Conservation (phyloP, 64 coral and sea anemone genomes). For the Hydrozoanthus tunicans region DNA sequence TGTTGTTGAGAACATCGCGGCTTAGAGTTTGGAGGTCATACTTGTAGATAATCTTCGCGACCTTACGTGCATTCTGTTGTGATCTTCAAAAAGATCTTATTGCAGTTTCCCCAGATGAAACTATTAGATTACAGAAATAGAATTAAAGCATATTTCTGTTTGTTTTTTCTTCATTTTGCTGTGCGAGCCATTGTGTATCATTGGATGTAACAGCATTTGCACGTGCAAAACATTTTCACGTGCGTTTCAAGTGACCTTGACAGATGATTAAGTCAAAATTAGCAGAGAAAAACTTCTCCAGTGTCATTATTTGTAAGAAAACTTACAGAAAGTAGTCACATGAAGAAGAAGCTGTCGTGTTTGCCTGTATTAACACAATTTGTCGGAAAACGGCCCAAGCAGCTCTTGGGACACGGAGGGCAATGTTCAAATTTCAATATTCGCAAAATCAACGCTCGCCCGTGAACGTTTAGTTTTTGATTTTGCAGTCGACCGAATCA, state of each 20-base stretch:
- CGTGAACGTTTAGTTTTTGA: not conserved
- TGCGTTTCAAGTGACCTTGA: conserved; percentile 11
- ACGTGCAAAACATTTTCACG: conserved; percentile 34
- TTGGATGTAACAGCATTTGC: not conserved
- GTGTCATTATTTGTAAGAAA: not conserved
- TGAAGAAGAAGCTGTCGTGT: not conserved
- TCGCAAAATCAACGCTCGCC: too few relatives aligned
- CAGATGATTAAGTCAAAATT: not conserved
- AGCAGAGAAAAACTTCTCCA: too few relatives aligned
- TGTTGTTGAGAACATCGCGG: too few relatives aligned
- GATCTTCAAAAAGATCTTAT: too few relatives aligned
- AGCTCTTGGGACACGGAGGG: too few relatives aligned
- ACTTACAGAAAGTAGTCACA: not conserved
- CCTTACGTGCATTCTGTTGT: too few relatives aligned
- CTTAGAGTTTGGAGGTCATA: too few relatives aligned
- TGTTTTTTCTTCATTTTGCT: not conserved
- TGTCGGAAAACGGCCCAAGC: not conserved
- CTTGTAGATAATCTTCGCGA: too few relatives aligned
- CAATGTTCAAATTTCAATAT: too few relatives aligned
- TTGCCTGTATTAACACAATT: not conserved
- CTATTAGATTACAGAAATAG: too few relatives aligned
- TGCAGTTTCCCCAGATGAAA: too few relatives aligned
- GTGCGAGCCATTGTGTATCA: not conserved
- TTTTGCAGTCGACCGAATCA: not conserved
- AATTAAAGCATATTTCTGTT: too few relatives aligned